Evolutionary conservation across 2,888 invertebrate species (phyloP).

Genomic region (Brachylomia viminalis): DNA sequence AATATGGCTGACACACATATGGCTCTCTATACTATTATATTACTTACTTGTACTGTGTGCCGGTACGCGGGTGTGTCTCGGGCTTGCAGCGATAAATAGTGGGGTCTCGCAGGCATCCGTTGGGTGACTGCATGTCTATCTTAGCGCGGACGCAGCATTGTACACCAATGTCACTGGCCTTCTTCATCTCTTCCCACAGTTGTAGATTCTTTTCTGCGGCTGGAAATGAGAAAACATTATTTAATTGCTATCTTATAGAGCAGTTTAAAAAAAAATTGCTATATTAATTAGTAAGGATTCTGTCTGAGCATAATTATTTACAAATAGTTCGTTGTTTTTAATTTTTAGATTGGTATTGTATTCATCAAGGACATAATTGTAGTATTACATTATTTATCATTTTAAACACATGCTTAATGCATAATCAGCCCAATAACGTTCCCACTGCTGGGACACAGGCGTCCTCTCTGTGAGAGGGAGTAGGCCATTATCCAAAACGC

Average conservation of each 20-base stretch:
- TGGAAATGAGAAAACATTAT: constrained; percentile 75
- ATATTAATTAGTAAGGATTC: neutral
- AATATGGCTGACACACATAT: no score
- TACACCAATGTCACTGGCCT: constrained; percentile 94
- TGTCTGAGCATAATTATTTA: neutral
- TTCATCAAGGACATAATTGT: neutral
- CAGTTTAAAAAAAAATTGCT: neutral
- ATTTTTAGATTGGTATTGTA: neutral
- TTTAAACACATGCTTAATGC: no score
- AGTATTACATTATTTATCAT: neutral
- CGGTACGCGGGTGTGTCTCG: constrained; percentile 98
- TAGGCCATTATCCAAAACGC: no score
- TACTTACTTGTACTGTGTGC: constrained; percentile 97
- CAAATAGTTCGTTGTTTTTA: neutral
- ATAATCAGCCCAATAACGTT: no score
- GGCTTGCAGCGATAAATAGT: constrained; percentile 99
- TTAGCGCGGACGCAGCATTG: constrained; percentile 98
- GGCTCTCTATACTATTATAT: no score
- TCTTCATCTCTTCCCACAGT: constrained; percentile 98
- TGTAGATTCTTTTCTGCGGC: constrained; percentile 95
- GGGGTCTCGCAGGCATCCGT: constrained; percentile 99
- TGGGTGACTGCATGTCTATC: constrained; percentile 98
- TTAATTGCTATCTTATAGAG: neutral
- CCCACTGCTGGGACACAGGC: no score
- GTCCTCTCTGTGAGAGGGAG: no score